phyloP scores from a whole-genome alignment of 2,797 vertebrate genomes.

The Scyliorhinus canicula region DNA sequence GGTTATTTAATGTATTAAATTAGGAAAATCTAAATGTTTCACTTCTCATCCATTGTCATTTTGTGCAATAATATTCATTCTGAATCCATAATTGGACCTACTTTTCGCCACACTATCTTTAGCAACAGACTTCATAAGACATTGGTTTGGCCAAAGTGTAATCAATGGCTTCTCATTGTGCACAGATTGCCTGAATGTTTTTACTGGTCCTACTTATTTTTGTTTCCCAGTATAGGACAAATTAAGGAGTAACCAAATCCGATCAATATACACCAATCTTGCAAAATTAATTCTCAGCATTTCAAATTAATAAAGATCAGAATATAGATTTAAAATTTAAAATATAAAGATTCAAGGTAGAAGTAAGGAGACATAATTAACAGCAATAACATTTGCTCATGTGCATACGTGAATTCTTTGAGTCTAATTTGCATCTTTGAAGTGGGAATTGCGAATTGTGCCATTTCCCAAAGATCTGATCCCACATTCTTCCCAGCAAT shows the following conservation, averaged over 20 bases:
- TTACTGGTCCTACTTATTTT: background rate
- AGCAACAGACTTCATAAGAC: background rate
- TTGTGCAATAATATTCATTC: background rate
- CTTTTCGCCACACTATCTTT: background rate
- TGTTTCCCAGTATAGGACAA: background rate
- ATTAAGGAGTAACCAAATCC: background rate
- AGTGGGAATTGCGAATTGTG: background rate
- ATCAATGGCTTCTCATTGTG: background rate
- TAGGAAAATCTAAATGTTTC: background rate
- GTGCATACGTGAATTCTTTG: background rate
- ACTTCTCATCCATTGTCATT: background rate
- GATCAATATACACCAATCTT: background rate
- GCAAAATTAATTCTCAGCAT: background rate
- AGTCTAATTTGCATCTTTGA: background rate
- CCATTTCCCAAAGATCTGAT: background rate
- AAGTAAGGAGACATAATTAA: background rate
- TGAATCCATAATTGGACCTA: background rate
- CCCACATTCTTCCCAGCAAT: background rate
- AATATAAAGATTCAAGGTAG: background rate
- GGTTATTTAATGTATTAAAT: background rate
- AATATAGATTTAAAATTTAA: background rate
- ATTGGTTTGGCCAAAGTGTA: background rate
- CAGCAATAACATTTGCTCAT: background rate
- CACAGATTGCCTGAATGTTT: background rate
- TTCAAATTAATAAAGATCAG: background rate